Conservation (phyloP, 2,888 invertebrate genomes). For the Malachius bipustulatus region DNA sequence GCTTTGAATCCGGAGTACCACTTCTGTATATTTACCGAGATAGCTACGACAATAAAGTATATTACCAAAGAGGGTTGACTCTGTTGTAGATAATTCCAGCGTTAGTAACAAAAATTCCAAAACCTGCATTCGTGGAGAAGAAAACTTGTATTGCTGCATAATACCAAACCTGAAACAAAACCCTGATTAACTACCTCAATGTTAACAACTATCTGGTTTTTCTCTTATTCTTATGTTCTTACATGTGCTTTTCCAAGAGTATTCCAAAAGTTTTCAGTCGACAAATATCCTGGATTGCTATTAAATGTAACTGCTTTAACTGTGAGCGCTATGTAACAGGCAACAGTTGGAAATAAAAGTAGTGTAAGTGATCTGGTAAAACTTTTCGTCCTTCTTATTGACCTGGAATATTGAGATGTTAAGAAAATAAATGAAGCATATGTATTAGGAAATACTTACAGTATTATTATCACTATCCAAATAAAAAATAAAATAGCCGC, state of each 20-base stretch:
- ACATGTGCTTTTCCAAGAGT: background rate
- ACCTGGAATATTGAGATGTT: no score
- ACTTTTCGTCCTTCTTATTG: slow-evolving; percentile 31
- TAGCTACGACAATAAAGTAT: no score
- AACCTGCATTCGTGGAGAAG: slow-evolving; percentile 50
- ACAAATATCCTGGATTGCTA: background rate
- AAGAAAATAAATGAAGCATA: no score
- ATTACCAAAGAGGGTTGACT: slow-evolving; percentile 53
- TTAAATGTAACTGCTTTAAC: slow-evolving; percentile 30
- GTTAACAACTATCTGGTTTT: no score
- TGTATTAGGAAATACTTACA: slow-evolving; percentile 39
- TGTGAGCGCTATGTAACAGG: slow-evolving; percentile 30
- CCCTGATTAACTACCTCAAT: no score
- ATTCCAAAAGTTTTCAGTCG: background rate
- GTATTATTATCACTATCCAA: slow-evolving; percentile 51
- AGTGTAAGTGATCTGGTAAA: slow-evolving; percentile 31
- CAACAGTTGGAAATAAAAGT: slow-evolving; percentile 29
- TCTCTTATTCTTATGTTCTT: no score
- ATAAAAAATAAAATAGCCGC: slow-evolving; percentile 49
- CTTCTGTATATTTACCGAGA: no score
- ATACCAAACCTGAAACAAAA: slow-evolving; percentile 45
- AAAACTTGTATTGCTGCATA: slow-evolving; percentile 51
- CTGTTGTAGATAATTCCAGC: slow-evolving; percentile 52
- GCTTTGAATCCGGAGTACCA: no score
- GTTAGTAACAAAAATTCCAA: slow-evolving; percentile 51